Evolutionary conservation across 2,888 invertebrate genomes (phyloP).

Genomic region (Osedax frankpressi): DNA sequence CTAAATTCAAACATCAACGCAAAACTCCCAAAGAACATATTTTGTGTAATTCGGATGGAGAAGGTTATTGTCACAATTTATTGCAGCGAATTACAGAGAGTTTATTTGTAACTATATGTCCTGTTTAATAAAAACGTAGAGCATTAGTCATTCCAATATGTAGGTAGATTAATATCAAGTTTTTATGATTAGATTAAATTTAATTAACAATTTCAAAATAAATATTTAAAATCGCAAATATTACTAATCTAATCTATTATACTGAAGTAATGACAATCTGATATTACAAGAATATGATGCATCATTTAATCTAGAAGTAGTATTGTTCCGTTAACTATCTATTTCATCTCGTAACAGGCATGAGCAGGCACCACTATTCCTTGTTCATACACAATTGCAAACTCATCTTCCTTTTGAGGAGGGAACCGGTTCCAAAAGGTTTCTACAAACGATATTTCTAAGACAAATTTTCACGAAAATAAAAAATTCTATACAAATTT

Average conservation of each 20-base stretch:
- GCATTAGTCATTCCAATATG: neutral
- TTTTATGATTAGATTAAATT: neutral
- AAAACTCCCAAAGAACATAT: constrained; percentile 72
- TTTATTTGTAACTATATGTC: neutral
- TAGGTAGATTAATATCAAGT: neutral
- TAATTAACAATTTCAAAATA: neutral
- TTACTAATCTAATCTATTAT: neutral
- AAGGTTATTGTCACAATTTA: constrained; percentile 57
- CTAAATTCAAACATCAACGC: no score
- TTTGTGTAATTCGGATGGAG: constrained; percentile 89
- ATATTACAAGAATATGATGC: no score
- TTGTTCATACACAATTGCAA: constrained; percentile 92
- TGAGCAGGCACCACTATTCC: constrained; percentile 98
- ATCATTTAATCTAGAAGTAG: no score
- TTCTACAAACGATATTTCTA: neutral
- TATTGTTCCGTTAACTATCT: no score
- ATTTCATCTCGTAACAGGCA: constrained; percentile 68
- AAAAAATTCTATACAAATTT: no score
- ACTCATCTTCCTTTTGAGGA: constrained; percentile 72
- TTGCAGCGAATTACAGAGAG: neutral
- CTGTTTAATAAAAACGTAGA: neutral
- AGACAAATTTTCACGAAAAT: no score
- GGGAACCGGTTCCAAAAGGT: constrained; percentile 54
- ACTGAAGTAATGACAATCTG: no score
- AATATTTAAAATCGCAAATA: neutral